Evolutionary conservation across 1,140 invertebrate genomes (phyloP), one percentile per base, ranked within the genome.

Genomic region (Lordiphosa collinella): DNA sequence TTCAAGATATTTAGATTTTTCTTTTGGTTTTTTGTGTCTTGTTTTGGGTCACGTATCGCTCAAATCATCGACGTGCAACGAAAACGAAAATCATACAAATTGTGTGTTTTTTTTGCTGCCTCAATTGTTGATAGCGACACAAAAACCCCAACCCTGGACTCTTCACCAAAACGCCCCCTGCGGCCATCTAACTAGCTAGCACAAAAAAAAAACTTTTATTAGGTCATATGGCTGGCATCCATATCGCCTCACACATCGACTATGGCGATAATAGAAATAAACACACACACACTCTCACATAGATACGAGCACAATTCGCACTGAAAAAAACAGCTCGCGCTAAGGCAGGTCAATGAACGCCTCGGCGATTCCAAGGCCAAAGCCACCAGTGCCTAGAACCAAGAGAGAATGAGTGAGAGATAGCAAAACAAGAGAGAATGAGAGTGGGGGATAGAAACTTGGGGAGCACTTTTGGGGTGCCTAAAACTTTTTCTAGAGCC

Each of bases 331-430:
- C 47, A 51, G 64, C 70, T 53, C 54, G 50, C 61, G 48, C 60
- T 55, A 43, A 54, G 53, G 56, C 73, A 60, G 79, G 79, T 84
- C 79, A 84, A 85, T 84, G 79, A 84, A 84, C 79, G 79, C 54
- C 69, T 32, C 61, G 65, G 58, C 79, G 40, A 71, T 79, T 85
- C 79, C 79, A 84, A 84, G 79, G 79, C 79, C 79, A 84, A 74
- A 85, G 79, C 78, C 78, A 85, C 38, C 25, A 58, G 37, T 66
- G 79, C 55, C 71, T 63, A 84, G 63, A 72, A 53, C 48, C 52
- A 18, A 46, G 32, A 13, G 35, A 9, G 44, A 34, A 16, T 10
- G 14, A 3, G 37, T 25, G 25, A 25, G 38, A 29, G 29, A 9
- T 13, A 31, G 18, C 18, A 4, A 10, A 18, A 47, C 34, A 16